Percentiles rank a stretch among this genome's conserved stretches.
phyloP scores from a whole-genome alignment of 2,797 vertebrate genomes.

The Schizopygopsis pylzovi region DNA sequence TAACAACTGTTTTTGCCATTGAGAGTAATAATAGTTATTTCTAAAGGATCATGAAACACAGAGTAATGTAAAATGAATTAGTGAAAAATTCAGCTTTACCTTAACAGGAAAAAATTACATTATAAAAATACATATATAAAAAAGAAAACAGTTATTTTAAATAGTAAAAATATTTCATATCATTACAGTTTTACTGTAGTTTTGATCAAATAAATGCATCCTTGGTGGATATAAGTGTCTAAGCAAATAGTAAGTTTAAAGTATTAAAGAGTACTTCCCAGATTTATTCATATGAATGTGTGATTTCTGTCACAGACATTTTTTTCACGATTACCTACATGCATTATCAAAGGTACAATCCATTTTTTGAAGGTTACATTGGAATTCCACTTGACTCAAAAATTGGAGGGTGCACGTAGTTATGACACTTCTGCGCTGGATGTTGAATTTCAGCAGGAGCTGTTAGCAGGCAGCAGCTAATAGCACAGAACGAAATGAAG shows the following conservation, averaged over 20 bases:
- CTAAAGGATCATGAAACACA: too few relatives aligned
- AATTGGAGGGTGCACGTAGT: not conserved
- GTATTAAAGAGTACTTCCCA: not conserved
- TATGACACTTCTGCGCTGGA: constrained; percentile 12
- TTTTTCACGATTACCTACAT: not conserved
- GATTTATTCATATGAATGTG: not conserved
- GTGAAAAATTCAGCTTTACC: too few relatives aligned
- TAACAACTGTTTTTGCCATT: too few relatives aligned
- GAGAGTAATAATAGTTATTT: too few relatives aligned
- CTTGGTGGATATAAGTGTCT: not conserved
- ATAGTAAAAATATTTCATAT: not conserved
- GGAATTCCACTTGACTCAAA: not conserved
- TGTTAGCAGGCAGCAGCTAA: constrained; percentile 18
- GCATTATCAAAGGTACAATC: not conserved
- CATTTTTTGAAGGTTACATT: not conserved
- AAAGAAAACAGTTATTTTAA: not conserved
- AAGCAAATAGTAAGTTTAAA: not conserved
- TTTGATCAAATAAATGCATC: not conserved
- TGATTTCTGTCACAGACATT: not conserved
- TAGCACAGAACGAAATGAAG: constrained; percentile 33
- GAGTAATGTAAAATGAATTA: too few relatives aligned
- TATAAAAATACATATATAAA: not conserved
- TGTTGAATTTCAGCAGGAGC: constrained; percentile 25
- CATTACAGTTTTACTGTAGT: not conserved
- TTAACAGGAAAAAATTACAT: not conserved